These are phyloP conservation scores for Leptoteleia sp. DNA, from an alignment of 1,140 invertebrate species.

Conservation along the genomic window DNA sequence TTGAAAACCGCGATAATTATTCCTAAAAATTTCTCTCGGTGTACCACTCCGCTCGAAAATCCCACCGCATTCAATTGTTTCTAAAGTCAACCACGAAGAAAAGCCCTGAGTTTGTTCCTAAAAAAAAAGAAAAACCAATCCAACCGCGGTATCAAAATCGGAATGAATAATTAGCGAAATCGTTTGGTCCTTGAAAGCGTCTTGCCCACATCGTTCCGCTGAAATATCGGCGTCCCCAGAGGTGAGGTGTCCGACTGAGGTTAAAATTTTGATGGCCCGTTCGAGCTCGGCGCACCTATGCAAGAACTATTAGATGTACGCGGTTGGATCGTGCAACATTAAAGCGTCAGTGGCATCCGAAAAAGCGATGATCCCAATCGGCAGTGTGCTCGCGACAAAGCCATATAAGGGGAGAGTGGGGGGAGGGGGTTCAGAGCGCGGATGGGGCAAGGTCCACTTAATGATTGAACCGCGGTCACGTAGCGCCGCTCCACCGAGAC, in stretches of 20 bases:
- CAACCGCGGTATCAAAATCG: conserved; percentile 6
- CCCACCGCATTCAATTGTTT: too few species aligned
- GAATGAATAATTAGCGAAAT: conserved; percentile 19
- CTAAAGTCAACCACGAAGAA: too few species aligned
- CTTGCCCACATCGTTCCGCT: conserved; percentile 4
- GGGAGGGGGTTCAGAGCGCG: background rate
- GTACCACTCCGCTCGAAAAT: too few species aligned
- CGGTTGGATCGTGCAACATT: conserved; percentile 19
- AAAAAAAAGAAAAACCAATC: background rate
- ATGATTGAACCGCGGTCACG: conserved; percentile 52
- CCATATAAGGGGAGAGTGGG: conserved; percentile 13
- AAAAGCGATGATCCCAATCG: conserved; percentile 40
- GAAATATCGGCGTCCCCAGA: conserved; percentile 4
- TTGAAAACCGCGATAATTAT: too few species aligned
- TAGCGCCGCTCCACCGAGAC: conserved; percentile 25
- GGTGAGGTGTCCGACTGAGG: conserved; percentile 6
- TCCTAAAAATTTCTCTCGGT: too few species aligned
- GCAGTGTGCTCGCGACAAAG: conserved; percentile 26
- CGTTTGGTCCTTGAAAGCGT: conserved; percentile 15
- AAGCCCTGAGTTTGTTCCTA: background rate
- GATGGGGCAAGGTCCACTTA: conserved; percentile 10
- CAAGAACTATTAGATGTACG: conserved; percentile 27
- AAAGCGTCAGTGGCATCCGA: conserved; percentile 3
- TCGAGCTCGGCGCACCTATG: conserved; percentile 1
- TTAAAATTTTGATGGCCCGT: conserved; percentile 22